Base-by-base conservation (phyloP, 2,797 vertebrate genomes). In the Bovichtus diacanthus region DNA sequence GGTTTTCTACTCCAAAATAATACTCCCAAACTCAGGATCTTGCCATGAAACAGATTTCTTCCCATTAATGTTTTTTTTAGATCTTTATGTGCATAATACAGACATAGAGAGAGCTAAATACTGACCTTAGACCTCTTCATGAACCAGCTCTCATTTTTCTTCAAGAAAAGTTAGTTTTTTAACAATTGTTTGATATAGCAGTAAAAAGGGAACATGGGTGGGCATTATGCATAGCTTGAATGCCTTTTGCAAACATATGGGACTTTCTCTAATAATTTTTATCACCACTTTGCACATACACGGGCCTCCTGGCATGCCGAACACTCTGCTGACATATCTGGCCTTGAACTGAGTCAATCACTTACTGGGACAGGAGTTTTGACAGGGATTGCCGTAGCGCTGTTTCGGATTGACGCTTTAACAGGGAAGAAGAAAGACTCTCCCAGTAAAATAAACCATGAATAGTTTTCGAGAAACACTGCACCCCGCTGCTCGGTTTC, bases 371-470 rank as follows among this genome's bases (percentile, higher is more conserved):
- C 74, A n/a, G 59, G 49, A 68, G 78, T 39, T 81, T 80, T 78
- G 50, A 83, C 55, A 47, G 39, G 58, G 62, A 83, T 76, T 54
- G 53, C 29, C 11, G 9, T 4, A 18, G 31, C 4, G 6, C 34
- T 43, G 51, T 56, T 85, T 76, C n/a, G 49, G 63, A 76, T 27
- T 39, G 63, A 71, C 21, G 51, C 77, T 70, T 85, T 67, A 70
- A 70, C 51, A 3, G 29, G 3, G 39, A 43, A 34, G 49, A 77
- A 59, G 43, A 74, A 85, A 79, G 61, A 56, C 78, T 85, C 77
- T 58, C 78, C 49, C 68, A 81, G 79, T 83, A 78, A 93, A 93
- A 92, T 80, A 91, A 91, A 91, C 88, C 86, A 56, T 83, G 79
- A 74, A 83, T 81, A 78, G 69, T 80, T 88, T 49, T 80, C 5